A percentile compares a stretch with the other conserved stretches of the same genome.
Conservation (phyloP, 1,140 invertebrate species). For the Pseudomyrmex sp. region DNA sequence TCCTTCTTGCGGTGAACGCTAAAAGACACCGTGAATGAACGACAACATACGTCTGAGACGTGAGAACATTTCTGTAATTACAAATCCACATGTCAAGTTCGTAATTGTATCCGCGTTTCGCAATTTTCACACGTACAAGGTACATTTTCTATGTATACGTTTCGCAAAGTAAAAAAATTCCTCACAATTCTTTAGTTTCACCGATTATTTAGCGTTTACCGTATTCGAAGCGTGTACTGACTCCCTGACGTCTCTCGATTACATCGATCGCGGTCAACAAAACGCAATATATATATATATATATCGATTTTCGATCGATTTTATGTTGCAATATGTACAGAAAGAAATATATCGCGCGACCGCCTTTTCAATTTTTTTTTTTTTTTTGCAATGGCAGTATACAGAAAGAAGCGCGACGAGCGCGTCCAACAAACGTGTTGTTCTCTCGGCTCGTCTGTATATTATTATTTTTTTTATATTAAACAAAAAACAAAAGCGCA, state of each 20-base stretch:
- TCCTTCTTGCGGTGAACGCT: background rate
- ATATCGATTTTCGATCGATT: slow-evolving; percentile 40
- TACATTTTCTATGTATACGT: no score
- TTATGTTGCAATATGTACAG: slow-evolving; percentile 49
- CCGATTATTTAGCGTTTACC: background rate
- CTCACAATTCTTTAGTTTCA: background rate
- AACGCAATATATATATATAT: slow-evolving; percentile 25
- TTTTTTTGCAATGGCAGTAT: slow-evolving; percentile 2
- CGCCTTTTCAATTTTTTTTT: slow-evolving; percentile 4
- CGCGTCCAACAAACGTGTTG: slow-evolving; percentile 14
- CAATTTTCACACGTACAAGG: background rate
- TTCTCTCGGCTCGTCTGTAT: slow-evolving; percentile 12
- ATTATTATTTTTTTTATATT: background rate
- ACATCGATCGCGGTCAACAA: slow-evolving; percentile 23
- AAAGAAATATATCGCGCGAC: slow-evolving; percentile 44
- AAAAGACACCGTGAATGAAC: background rate
- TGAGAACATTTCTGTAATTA: background rate
- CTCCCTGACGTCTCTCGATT: slow-evolving; percentile 7
- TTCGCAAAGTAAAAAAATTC: background rate
- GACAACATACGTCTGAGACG: background rate
- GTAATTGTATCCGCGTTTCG: no score
- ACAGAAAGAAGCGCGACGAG: slow-evolving; percentile 56
- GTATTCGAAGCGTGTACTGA: background rate
- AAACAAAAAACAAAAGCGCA: slow-evolving; percentile 60
- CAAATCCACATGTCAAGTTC: no score